Evolutionary conservation across 2,113 vertebrate species (phyloP).

Genomic region (Gallinago jamesoni): DNA sequence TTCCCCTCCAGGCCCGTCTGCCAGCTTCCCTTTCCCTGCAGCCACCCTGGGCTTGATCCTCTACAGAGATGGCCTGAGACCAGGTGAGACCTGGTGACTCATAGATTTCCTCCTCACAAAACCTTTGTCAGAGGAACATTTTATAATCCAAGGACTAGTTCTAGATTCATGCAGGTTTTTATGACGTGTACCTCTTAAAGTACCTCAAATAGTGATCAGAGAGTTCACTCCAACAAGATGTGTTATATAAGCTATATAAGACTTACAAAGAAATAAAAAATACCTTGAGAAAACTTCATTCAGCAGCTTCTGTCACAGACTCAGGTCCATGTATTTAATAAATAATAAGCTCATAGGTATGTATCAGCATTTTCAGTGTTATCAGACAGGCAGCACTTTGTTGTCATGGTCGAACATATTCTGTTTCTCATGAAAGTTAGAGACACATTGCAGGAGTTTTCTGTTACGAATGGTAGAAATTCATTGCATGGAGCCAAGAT

Average conservation of each 20-base stretch:
- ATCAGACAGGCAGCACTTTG: not conserved
- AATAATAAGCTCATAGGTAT: not conserved
- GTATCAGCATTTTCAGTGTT: not conserved
- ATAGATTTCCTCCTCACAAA: accelerated
- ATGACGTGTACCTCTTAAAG: not conserved
- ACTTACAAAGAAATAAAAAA: not conserved
- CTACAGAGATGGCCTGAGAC: not conserved
- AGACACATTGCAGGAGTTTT: accelerated
- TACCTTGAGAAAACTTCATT: not conserved
- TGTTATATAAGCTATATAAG: not conserved
- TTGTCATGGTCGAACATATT: not conserved
- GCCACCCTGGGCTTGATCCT: accelerated
- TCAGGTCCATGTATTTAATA: not conserved
- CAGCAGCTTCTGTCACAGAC: not conserved
- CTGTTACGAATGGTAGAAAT: not conserved
- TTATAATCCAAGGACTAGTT: not conserved
- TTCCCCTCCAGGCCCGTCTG: not conserved
- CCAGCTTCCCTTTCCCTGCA: not conserved
- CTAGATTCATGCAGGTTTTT: not conserved
- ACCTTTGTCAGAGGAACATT: not conserved
- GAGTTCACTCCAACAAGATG: not conserved
- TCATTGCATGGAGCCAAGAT: not conserved
- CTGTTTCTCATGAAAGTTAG: not conserved
- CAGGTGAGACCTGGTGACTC: not conserved
- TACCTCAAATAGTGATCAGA: not conserved